phyloP scores from a whole-genome alignment of 2,888 invertebrate genomes.

The Rhimphoctona megacephalus region DNA sequence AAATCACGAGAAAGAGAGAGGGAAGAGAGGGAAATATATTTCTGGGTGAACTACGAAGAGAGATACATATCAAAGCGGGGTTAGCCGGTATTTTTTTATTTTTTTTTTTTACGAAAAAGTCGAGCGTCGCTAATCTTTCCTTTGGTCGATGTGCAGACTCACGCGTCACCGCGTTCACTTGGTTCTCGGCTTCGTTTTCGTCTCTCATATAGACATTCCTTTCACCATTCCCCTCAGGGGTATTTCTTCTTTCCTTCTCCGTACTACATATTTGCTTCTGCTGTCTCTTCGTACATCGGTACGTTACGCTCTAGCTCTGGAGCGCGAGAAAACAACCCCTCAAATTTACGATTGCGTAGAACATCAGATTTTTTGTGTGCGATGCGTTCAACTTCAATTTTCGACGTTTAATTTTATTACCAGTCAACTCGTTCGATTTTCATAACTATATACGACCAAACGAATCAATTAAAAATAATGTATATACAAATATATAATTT shows the following conservation, averaged over 20 bases:
- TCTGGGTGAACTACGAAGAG: conserved; percentile 66
- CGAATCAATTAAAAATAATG: conserved; percentile 7
- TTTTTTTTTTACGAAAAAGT: conserved; percentile 58
- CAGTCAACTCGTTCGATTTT: neutral
- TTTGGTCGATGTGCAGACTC: conserved; percentile 84
- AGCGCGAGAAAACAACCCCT: conserved; percentile 30
- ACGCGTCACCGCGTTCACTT: conserved; percentile 83
- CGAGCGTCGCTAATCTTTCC: conserved; percentile 82
- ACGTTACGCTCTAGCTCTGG: neutral
- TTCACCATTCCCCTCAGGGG: conserved; percentile 10
- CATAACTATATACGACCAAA: neutral
- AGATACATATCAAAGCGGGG: conserved; percentile 69
- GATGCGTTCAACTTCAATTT: neutral
- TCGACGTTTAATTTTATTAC: neutral
- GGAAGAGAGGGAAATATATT: conserved; percentile 76
- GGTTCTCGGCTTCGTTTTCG: conserved; percentile 72
- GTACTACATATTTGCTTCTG: neutral
- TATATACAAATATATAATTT: neutral
- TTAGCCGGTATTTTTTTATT: conserved; percentile 28
- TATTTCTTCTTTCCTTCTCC: conserved; percentile 35
- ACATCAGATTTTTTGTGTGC: neutral
- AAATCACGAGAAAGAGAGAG: conserved; percentile 17
- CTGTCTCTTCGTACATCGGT: neutral
- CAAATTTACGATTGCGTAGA: neutral
- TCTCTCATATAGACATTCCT: conserved; percentile 79